phyloP scores from a whole-genome alignment of 2,113 vertebrate genomes.

The Oxyruncus cristatus region DNA sequence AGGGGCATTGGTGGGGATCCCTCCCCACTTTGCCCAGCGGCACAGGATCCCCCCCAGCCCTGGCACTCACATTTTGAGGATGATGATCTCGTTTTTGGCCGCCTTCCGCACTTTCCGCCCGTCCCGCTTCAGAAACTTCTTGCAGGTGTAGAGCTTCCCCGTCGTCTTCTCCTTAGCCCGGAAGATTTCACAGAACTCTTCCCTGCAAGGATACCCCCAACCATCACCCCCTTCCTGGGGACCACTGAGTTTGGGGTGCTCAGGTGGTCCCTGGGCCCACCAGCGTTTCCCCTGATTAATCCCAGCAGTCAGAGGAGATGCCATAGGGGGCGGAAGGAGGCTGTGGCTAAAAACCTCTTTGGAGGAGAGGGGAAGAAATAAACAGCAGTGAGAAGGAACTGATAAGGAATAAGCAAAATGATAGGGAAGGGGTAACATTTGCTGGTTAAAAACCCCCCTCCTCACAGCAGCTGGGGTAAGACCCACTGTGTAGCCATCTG shows the following conservation, averaged over 20 bases:
- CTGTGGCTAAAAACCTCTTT: neutral
- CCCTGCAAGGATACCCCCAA: constrained; percentile 71
- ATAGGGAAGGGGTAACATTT: neutral
- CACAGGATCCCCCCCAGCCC: neutral
- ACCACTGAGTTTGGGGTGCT: neutral
- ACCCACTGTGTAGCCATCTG: rapidly evolving
- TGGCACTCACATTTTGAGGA: constrained; percentile 92
- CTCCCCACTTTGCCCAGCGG: neutral
- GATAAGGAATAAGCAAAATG: neutral
- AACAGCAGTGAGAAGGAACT: neutral
- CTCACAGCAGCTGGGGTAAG: neutral
- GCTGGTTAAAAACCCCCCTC: neutral
- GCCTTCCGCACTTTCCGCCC: constrained; percentile 96
- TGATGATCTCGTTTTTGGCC: constrained; percentile 96
- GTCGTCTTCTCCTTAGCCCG: constrained; percentile 95
- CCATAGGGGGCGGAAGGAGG: neutral
- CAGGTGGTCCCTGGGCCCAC: neutral
- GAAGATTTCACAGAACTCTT: constrained; percentile 99
- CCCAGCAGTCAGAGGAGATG: neutral
- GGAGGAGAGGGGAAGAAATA: rapidly evolving
- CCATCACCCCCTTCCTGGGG: neutral
- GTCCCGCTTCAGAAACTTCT: constrained; percentile 96
- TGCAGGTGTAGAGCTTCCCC: constrained; percentile 94
- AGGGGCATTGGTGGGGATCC: neutral
- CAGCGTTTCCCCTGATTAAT: neutral